Evolutionary conservation across 2,113 vertebrate species (phyloP).

Genomic region (Eira barbara): DNA sequence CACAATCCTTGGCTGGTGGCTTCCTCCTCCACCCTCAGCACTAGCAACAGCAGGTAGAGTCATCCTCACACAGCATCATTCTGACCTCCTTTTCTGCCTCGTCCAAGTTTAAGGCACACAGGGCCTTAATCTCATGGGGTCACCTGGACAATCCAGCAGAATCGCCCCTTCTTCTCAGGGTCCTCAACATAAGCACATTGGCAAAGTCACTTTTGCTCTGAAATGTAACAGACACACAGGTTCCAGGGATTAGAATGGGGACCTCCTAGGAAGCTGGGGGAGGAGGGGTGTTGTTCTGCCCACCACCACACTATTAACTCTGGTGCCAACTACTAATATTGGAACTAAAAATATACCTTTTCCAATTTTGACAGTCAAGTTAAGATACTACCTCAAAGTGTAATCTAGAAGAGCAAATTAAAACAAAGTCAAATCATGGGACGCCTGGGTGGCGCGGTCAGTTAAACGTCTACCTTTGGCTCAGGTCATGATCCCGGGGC

Average conservation of each 20-base stretch:
- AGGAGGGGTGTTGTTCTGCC: not conserved
- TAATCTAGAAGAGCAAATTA: not conserved
- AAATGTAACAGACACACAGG: not conserved
- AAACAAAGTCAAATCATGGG: not conserved
- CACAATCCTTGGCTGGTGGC: not conserved
- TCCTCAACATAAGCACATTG: not conserved
- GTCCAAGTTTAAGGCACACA: not conserved
- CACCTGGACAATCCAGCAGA: not conserved
- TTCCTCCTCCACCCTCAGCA: not conserved
- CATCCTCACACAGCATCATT: not conserved
- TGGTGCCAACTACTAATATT: not conserved
- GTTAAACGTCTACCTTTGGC: not conserved
- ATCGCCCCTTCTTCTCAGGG: not conserved
- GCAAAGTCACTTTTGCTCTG: not conserved
- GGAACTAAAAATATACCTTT: not conserved
- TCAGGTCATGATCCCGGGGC: not conserved
- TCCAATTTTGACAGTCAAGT: not conserved
- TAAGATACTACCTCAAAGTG: not conserved
- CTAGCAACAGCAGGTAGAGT: not conserved
- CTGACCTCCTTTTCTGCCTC: not conserved
- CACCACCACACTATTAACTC: not conserved
- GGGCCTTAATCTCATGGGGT: not conserved
- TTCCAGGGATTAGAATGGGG: not conserved
- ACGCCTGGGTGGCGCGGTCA: not conserved
- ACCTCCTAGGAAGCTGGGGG: not conserved